These are phyloP conservation scores for Trematocara zebra DNA, from an alignment of 2,113 vertebrate genomes.

Conservation along the genomic window DNA sequence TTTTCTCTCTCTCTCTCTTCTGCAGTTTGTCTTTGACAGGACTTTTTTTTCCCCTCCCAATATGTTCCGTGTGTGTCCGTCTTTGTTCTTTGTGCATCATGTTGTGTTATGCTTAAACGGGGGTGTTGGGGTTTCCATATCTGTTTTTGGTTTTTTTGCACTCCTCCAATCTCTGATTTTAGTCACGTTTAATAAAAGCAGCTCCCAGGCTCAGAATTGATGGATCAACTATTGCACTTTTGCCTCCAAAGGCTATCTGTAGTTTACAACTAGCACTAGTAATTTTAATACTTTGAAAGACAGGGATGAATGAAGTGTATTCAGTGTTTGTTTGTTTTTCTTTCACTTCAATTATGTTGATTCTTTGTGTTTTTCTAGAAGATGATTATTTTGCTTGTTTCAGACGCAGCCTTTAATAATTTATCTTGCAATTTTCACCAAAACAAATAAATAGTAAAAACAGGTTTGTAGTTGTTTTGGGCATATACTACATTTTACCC, in stretches of 20 bases:
- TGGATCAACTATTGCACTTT: not conserved
- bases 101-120: constrained; percentile 24
- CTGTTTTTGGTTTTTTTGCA: not conserved
- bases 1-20: constrained; percentile 13
- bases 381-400: not conserved
- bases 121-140: constrained; percentile 13
- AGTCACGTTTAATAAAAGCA: not conserved
- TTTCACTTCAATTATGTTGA: not conserved
- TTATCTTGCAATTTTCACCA: not conserved
- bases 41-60: not conserved
- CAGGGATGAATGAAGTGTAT: not conserved
- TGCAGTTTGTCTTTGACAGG: constrained; percentile 38
- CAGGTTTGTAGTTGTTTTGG: not conserved
- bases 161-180: constrained; percentile 54
- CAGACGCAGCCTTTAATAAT: not conserved
- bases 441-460: not conserved
- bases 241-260: not conserved
- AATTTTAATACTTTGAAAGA: not conserved
- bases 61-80: constrained; percentile 41
- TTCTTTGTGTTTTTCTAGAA: not conserved
- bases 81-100: constrained; percentile 48
- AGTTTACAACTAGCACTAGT: not conserved
- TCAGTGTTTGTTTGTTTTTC: not conserved
- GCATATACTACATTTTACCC: not conserved
- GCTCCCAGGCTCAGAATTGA: not conserved